Base-by-base conservation (phyloP, 2,113 vertebrate species). In the Cinclus cinclus region DNA sequence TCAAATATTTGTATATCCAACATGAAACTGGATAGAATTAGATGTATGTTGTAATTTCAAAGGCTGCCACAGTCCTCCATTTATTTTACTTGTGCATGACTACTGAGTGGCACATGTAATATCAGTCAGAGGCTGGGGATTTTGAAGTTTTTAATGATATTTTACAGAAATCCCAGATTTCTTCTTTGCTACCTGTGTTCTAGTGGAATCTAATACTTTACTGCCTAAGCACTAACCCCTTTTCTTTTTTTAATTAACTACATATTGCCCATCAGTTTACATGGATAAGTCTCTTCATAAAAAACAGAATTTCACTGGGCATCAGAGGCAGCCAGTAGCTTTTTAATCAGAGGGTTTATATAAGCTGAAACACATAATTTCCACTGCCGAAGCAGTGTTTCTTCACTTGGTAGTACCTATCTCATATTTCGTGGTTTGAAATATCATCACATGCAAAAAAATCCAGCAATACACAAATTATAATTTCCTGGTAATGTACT, bases 401-500 rank as follows among this genome's bases (percentile, higher is more conserved):
- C 50, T 90, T 89, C 59, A 37, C 31, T 59, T 10, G 44, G 22
- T 49, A 56, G 41, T 50, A 52, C 22, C 15, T 47, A 2, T 47
- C 42, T 69, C 19, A 3, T 90, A 79, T 76, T 77, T 75, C 41
- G 44, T 75, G 27, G 13, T 81, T 75, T 86, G 73, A 71, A 83
- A 53, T 64, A 33, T n/a, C 59, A 28, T 84, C 73, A 25, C 35
- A 4, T 78, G 39, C 21, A 8, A 70, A 84, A 84, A 52, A 76
- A 49, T 7, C 1, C 65, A 76, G 55, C 9, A 4, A 49, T 70
- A 16, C n/a, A 11, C 23, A 53, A 90, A 46, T 68, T 55, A 44
- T 53, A 42, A 70, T 90, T 90, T 93, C 52, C 37, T 50, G 33
- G 46, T 92, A 33, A 90, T 94, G 47, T 96, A 63, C 37, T 90